Conservation (phyloP, 2,113 vertebrate species). For the Eidolon helvum region DNA sequence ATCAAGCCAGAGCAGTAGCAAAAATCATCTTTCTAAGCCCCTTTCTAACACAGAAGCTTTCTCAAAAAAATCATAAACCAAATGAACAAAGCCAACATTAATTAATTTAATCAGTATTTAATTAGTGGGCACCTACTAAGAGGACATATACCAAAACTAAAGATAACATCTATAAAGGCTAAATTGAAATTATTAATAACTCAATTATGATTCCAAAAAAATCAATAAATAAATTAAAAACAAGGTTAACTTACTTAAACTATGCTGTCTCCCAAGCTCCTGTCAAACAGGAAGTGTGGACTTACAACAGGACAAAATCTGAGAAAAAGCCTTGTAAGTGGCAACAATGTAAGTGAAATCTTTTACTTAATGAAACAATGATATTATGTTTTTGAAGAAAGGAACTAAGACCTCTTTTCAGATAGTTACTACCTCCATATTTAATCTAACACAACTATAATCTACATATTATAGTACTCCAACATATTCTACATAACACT, state of each 20-base stretch:
- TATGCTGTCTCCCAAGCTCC: not conserved
- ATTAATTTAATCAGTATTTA: not conserved
- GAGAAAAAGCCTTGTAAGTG: not conserved
- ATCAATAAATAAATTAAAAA: not conserved
- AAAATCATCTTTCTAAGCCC: conserved; percentile 13
- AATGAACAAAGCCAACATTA: not conserved
- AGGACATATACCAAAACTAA: not conserved
- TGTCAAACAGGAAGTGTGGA: not conserved
- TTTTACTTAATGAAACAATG: not conserved
- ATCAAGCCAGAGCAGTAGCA: not conserved
- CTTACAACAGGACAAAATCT: not conserved
- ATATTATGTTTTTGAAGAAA: not conserved
- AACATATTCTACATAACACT: not conserved
- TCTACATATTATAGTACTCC: not conserved
- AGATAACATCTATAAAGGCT: not conserved
- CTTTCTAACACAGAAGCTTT: not conserved
- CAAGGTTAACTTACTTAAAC: conserved; percentile 18
- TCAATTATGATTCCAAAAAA: not conserved
- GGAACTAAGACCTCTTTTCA: not conserved
- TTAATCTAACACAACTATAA: not conserved
- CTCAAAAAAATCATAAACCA: conserved; percentile 26
- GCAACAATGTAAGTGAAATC: conserved; percentile 18
- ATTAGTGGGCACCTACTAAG: not conserved
- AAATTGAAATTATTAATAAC: not conserved
- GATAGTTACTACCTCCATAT: not conserved